Base-by-base conservation (phyloP, 2,113 vertebrate genomes). In the Puntigrus tetrazona region DNA sequence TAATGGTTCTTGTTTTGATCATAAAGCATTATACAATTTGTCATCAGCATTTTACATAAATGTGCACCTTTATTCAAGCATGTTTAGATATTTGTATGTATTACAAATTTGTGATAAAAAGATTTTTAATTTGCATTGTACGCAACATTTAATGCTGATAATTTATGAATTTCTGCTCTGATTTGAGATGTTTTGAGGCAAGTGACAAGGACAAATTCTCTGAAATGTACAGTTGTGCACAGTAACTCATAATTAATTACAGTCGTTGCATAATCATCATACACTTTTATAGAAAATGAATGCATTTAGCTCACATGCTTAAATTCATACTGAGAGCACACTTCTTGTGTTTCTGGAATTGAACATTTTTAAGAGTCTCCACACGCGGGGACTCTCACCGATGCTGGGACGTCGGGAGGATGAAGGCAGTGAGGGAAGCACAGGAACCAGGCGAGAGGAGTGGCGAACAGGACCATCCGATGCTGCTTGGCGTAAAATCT, bases 401-500 rank as follows among this genome's bases (percentile, higher is more conserved):
- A n/a, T 97, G 91, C 96, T 98, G 88, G n/a, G n/a, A 99, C 97
- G 88, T 98, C 0, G 97, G 97, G 87, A 99, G 86, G 89, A 97
- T 96, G 92, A 98, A 97, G 50, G 98, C 94, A 59, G 98, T 99
- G 78, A 99, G 95, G 95, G 90, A 98, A 98, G 91, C 97, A 98
- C 82, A 99, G 96, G 91, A 96, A 97, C 97, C 97, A 99, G 89
- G 97, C 96, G 80, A 98, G 89, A 63, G 97, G 91, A 0, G 97
- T 98, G 81, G 96, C 97, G 11, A 98, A 52, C 77, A 98, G 94
- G 45, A 99, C 97, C 91, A 99, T 93, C 47, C 92, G 93, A 76
- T 98, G 96, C 89, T 99, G 97, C 86, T 95, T 97, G 88, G 88
- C 92, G 93, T n/a, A 88, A 98, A 93, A 86, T 99, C 97, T 82